These are phyloP conservation scores for Sebastolobus alascanus DNA, from an alignment of 2,797 vertebrate genomes.

Conservation along the genomic window DNA sequence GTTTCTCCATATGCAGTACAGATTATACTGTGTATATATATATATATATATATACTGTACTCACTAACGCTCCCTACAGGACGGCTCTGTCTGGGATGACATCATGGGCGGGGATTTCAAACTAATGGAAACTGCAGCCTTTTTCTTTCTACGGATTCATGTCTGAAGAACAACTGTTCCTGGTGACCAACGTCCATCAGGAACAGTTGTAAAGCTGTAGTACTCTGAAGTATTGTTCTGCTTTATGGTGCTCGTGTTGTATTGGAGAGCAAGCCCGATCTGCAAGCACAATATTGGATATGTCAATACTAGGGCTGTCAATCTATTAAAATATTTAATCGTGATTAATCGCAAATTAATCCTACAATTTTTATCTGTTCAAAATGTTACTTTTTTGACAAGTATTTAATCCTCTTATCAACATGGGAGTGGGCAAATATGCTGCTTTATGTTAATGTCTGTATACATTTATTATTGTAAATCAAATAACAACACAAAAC, in stretches of 20 bases:
- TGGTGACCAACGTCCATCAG: constrained; percentile 5
- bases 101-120: constrained; percentile 41
- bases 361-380: no score
- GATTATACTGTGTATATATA: no score
- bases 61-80: constrained; percentile 10
- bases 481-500: no score
- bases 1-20: background rate
- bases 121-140: constrained; percentile 37
- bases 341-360: no score
- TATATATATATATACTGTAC: background rate
- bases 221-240: background rate
- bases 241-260: constrained; percentile 12
- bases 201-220: constrained; percentile 12
- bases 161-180: constrained; percentile 1
- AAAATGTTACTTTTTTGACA: no score
- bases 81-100: constrained; percentile 4
- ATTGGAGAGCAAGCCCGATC: background rate
- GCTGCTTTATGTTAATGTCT: no score
- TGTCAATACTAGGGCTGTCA: background rate
- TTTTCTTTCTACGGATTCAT: constrained; percentile 25
- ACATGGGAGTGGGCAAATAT: no score
- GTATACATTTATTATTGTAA: no score
- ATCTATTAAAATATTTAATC: no score
- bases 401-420: no score
- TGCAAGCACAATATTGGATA: constrained; percentile 12